Conservation (phyloP, 2,888 invertebrate genomes). For the Perdita meconis region DNA sequence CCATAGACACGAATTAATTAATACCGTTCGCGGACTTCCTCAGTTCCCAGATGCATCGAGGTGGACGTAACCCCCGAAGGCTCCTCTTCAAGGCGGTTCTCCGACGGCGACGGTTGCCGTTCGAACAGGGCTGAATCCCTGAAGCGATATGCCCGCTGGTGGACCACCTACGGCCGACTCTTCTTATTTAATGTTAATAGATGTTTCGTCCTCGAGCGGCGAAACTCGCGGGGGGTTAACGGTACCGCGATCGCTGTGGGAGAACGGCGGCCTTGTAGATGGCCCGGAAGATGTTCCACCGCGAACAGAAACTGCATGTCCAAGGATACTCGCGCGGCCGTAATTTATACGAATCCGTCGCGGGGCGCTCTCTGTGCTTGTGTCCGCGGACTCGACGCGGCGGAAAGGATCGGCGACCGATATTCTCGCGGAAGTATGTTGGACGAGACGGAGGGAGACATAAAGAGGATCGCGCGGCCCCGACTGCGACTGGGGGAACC, state of each 20-base stretch:
- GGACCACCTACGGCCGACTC: conserved; percentile 68
- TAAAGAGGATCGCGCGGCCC: neutral
- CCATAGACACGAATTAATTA: too few relatives aligned
- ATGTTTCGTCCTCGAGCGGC: conserved; percentile 73
- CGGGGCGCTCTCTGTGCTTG: too few relatives aligned
- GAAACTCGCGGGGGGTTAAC: conserved; percentile 73
- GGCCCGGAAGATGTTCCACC: conserved; percentile 71
- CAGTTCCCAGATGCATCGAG: too few relatives aligned
- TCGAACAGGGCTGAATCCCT: conserved; percentile 28
- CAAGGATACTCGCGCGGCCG: conserved; percentile 40
- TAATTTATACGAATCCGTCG: conserved; percentile 32
- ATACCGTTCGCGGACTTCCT: too few relatives aligned
- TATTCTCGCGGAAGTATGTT: conserved; percentile 22
- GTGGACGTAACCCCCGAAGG: neutral
- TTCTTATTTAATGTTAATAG: conserved; percentile 77
- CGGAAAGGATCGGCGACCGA: conserved; percentile 10
- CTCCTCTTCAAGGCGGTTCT: too few relatives aligned
- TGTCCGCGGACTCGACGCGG: neutral
- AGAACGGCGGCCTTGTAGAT: conserved; percentile 73
- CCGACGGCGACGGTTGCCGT: too few relatives aligned
- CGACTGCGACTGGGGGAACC: neutral
- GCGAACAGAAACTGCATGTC: conserved; percentile 50
- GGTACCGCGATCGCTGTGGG: conserved; percentile 72
- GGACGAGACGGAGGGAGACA: neutral
- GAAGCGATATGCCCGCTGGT: conserved; percentile 30